Evolutionary conservation across 2,797 vertebrate genomes (phyloP).

Genomic region (Brotula barbata): DNA sequence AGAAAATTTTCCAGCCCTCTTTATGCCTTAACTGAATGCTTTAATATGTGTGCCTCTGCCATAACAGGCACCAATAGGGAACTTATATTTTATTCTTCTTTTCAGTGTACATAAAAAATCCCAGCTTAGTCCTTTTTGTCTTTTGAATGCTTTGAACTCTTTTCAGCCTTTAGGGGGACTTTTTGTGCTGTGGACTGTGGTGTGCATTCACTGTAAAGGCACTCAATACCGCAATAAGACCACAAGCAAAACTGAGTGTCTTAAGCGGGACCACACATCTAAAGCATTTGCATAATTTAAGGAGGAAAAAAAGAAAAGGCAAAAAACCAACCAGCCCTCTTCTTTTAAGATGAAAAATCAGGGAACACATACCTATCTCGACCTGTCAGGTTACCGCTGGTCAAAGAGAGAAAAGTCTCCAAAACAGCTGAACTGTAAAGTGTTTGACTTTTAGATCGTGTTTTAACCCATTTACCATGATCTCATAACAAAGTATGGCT

Average conservation of each 20-base stretch:
- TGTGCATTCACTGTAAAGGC: slow-evolving; percentile 99
- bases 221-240: slow-evolving; percentile 97
- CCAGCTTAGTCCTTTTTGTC: slow-evolving; percentile 99
- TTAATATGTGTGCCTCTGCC: slow-evolving; percentile 92
- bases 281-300: slow-evolving; percentile 99
- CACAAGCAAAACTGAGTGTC: slow-evolving; percentile 99
- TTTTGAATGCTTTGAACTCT: slow-evolving; percentile 99
- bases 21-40: slow-evolving; percentile 88
- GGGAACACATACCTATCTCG: slow-evolving; percentile 77
- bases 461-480: slow-evolving; percentile 50
- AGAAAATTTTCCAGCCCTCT: slow-evolving; percentile 83
- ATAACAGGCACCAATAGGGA: slow-evolving; percentile 94
- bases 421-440: slow-evolving; percentile 57
- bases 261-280: slow-evolving; percentile 99
- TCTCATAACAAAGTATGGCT: slow-evolving; percentile 59
- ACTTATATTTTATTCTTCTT: slow-evolving; percentile 99
- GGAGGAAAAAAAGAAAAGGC: slow-evolving; percentile 65
- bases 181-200: slow-evolving; percentile 95
- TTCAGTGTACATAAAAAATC: slow-evolving; percentile 99
- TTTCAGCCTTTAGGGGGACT: slow-evolving; percentile 97
- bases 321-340: slow-evolving; percentile 76
- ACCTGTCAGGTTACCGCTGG: slow-evolving; percentile 68
- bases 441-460: slow-evolving; percentile 35
- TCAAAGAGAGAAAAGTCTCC: slow-evolving; percentile 62
- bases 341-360: slow-evolving; percentile 84